phyloP scores from a whole-genome alignment of 2,888 invertebrate genomes.

The Euclidia mi region DNA sequence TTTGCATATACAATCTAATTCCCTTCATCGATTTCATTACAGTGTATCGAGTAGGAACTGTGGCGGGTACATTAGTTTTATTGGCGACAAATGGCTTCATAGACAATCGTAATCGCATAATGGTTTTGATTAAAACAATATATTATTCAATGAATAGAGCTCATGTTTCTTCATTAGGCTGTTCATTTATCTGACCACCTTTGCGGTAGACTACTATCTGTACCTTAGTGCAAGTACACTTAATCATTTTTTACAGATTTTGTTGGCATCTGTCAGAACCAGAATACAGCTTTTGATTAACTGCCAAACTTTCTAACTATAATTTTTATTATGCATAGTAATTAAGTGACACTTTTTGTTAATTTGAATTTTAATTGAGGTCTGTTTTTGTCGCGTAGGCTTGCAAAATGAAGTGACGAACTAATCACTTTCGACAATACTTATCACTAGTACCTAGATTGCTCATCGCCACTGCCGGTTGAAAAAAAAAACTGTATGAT shows the following conservation, averaged over 20 bases:
- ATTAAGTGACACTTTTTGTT: constrained; percentile 27
- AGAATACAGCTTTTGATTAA: constrained; percentile 48
- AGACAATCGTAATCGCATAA: constrained; percentile 37
- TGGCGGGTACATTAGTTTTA: constrained; percentile 40
- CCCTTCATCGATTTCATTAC: constrained; percentile 20
- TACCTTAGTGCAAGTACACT: constrained; percentile 76
- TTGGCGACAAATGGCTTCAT: constrained; percentile 44
- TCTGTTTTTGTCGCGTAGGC: constrained; percentile 2
- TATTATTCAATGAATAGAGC: constrained; percentile 74
- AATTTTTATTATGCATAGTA: constrained; percentile 35
- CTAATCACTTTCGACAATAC: no score
- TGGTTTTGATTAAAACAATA: constrained; percentile 70
- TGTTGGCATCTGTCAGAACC: constrained; percentile 25
- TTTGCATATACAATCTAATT: constrained; percentile 30
- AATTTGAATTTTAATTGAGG: constrained; percentile 18
- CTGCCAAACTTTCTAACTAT: constrained; percentile 38
- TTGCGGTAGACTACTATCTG: no score
- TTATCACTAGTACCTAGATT: no score
- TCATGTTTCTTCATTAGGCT: constrained; percentile 80
- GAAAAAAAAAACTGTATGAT: no score
- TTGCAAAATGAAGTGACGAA: neutral
- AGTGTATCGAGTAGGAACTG: constrained; percentile 26
- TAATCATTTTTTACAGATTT: constrained; percentile 60
- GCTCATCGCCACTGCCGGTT: no score
- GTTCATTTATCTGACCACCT: constrained; percentile 75